phyloP scores from a whole-genome alignment of 2,888 invertebrate genomes.

The Platycnemis pennipes region DNA sequence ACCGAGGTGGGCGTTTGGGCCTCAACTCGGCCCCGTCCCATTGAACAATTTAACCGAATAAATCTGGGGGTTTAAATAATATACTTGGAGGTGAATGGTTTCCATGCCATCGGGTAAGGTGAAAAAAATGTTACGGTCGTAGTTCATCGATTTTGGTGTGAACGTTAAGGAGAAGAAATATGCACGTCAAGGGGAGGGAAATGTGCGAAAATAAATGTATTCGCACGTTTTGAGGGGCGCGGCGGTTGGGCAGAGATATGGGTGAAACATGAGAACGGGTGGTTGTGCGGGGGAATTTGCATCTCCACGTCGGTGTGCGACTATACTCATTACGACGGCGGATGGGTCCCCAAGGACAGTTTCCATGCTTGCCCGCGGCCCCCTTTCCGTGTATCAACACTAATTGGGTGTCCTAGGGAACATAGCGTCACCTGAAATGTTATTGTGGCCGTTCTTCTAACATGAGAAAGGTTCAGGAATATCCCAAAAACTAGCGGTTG shows the following conservation, averaged over 20 bases:
- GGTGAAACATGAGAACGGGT: background rate
- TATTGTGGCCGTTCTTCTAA: no score
- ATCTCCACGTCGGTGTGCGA: conserved; percentile 13
- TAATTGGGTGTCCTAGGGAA: background rate
- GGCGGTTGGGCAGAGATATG: background rate
- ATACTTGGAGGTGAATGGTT: background rate
- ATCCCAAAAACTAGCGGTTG: no score
- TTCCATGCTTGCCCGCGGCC: background rate
- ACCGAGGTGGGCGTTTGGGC: background rate
- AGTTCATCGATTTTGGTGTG: no score
- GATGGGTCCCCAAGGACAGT: conserved; percentile 8
- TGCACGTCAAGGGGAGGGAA: background rate
- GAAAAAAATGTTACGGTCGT: no score
- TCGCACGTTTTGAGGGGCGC: background rate
- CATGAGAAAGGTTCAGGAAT: no score
- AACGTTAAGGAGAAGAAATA: background rate
- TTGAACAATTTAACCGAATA: background rate
- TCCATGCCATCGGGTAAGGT: background rate
- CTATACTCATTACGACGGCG: conserved; percentile 26
- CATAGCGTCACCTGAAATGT: no score
- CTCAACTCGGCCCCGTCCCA: background rate
- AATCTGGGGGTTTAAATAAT: background rate
- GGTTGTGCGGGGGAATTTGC: conserved; percentile 30
- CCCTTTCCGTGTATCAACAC: background rate
- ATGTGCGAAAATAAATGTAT: background rate